Evolutionary conservation across 1,140 invertebrate species (phyloP).

Genomic region (Physella acuta): DNA sequence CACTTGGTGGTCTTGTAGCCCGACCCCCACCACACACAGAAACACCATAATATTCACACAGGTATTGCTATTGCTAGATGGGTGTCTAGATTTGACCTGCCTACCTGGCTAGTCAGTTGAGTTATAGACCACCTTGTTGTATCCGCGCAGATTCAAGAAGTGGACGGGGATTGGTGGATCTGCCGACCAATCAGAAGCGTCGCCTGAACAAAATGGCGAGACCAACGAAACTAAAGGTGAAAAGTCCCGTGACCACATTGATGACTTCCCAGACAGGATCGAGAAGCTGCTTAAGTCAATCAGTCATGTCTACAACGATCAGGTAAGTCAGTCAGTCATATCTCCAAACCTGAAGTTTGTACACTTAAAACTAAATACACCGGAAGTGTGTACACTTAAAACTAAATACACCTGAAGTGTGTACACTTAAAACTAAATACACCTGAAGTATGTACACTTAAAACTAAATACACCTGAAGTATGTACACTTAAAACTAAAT

Average conservation of each 20-base stretch:
- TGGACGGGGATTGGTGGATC: constrained; percentile 28
- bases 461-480: neutral
- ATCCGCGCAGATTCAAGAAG: constrained; percentile 33
- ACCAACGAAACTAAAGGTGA: neutral
- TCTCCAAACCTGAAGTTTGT: too few relatives aligned
- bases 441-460: neutral
- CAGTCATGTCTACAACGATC: constrained; percentile 59
- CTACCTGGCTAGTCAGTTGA: neutral
- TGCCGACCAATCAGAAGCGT: neutral
- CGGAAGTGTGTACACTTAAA: neutral
- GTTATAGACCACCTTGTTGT: neutral
- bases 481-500: neutral
- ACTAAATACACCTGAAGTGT: neutral
- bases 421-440: neutral
- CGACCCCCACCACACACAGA: too few relatives aligned
- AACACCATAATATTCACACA: too few relatives aligned
- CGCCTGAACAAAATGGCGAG: neutral
- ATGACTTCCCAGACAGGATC: constrained; percentile 59
- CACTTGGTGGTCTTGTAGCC: too few relatives aligned
- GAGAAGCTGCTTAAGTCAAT: constrained; percentile 60
- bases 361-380: too few relatives aligned
- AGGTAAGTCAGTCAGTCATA: too few relatives aligned
- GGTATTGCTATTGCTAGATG: neutral
- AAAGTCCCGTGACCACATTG: constrained; percentile 37
- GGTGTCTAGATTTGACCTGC: neutral